phyloP scores from a whole-genome alignment of 2,797 vertebrate species.

The Gadopsis marmoratus region DNA sequence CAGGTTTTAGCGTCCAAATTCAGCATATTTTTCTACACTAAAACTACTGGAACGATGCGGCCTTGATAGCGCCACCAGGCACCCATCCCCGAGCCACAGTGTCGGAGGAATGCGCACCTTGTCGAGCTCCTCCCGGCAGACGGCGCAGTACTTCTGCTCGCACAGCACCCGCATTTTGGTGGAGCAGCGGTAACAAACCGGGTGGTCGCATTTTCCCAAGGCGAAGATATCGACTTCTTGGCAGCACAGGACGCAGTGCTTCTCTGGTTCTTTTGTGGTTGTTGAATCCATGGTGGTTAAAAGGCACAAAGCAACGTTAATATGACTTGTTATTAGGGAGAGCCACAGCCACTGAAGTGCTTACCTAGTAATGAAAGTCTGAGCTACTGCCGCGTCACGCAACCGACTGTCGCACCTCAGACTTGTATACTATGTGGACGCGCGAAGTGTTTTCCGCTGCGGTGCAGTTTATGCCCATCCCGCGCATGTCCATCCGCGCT shows the following conservation, averaged over 20 bases:
- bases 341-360: conserved; percentile 34
- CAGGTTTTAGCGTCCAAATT: not conserved
- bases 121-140: conserved; percentile 97
- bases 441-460: not conserved
- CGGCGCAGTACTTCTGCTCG: conserved; percentile 97
- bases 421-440: conserved; percentile 46
- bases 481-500: not conserved
- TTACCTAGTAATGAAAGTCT: conserved; percentile 73
- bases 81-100: conserved; percentile 53
- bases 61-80: conserved; percentile 57
- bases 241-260: conserved; percentile 94
- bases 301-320: conserved; percentile 52
- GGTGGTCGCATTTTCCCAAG: conserved; percentile 96
- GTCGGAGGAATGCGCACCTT: conserved; percentile 84
- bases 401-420: not conserved
- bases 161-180: conserved; percentile 98
- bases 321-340: conserved; percentile 29
- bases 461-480: not conserved
- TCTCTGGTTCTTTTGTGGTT: conserved; percentile 84
- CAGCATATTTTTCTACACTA: accelerated
- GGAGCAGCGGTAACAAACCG: conserved; percentile 97
- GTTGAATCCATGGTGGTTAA: conserved; percentile 76
- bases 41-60: conserved; percentile 20
- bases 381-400: conserved; percentile 53
- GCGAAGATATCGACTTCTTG: conserved; percentile 94